These are phyloP conservation scores for Podiceps cristatus DNA, from an alignment of 2,113 vertebrate genomes.

Conservation along the genomic window DNA sequence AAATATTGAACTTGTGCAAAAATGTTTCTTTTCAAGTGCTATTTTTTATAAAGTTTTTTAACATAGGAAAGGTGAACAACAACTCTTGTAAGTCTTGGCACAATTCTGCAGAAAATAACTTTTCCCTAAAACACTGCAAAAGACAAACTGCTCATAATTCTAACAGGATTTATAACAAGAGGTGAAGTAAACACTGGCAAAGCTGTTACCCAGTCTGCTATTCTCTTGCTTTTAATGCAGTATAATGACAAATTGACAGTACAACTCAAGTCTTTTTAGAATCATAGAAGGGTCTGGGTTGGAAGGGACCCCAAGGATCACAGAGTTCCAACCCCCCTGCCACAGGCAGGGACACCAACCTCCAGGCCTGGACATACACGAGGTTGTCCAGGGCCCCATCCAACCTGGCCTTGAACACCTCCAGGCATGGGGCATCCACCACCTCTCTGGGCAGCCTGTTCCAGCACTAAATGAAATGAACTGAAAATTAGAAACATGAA, in stretches of 20 bases:
- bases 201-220: neutral
- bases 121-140: neutral
- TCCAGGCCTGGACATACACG: too few species aligned
- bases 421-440: too few species aligned
- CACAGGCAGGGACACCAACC: too few species aligned
- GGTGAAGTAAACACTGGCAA: neutral
- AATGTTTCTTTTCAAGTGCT: too few species aligned
- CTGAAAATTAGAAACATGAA: neutral
- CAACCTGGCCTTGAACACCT: too few species aligned
- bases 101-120: neutral
- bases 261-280: neutral
- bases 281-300: too few species aligned
- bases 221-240: neutral
- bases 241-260: neutral
- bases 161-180: neutral
- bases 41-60: neutral
- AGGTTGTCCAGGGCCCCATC: too few species aligned
- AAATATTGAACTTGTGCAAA: too few species aligned
- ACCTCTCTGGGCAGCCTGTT: too few species aligned
- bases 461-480: too few species aligned
- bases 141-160: neutral
- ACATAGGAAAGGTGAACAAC: neutral
- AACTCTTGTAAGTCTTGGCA: neutral
- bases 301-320: too few species aligned
- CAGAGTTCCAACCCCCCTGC: too few species aligned